Conservation (phyloP, 37 sponge, comb jelly and placozoan genomes). For the Mnemiopsis leidyi region DNA sequence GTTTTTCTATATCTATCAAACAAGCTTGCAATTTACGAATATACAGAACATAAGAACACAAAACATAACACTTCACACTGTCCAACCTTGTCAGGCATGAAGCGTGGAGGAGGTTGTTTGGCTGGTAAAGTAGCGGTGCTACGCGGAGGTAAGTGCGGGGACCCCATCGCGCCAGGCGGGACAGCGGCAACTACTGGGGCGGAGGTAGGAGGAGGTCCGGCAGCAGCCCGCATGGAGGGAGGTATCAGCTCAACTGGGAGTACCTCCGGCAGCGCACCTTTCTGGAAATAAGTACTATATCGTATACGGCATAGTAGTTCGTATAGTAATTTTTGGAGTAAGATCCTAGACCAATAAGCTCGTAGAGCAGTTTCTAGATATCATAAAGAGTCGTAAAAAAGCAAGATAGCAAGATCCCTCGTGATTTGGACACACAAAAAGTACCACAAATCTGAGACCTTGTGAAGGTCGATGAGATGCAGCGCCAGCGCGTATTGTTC, state of each 20-base stretch:
- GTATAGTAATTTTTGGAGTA: too few relatives aligned
- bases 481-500: constrained; percentile 47
- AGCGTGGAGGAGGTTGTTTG: neutral
- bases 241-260: constrained; percentile 28
- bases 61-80: neutral
- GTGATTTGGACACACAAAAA: too few relatives aligned
- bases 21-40: too few relatives aligned
- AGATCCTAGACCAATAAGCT: too few relatives aligned
- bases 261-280: neutral
- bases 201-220: neutral
- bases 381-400: too few relatives aligned
- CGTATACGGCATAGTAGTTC: too few relatives aligned
- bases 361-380: too few relatives aligned
- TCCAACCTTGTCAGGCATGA: neutral
- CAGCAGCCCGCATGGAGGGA: neutral
- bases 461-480: constrained; percentile 37
- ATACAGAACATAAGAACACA: too few relatives aligned
- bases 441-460: neutral
- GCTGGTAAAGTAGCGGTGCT: neutral
- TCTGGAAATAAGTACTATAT: neutral
- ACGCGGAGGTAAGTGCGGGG: constrained; percentile 1
- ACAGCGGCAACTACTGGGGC: neutral
- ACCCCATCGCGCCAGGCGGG: neutral
- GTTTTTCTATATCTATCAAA: too few relatives aligned
- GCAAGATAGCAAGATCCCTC: too few relatives aligned